Evolutionary conservation across 2,113 vertebrate species (phyloP), one percentile per base, ranked within the genome.

Genomic region (Kryptolebias marmoratus): DNA sequence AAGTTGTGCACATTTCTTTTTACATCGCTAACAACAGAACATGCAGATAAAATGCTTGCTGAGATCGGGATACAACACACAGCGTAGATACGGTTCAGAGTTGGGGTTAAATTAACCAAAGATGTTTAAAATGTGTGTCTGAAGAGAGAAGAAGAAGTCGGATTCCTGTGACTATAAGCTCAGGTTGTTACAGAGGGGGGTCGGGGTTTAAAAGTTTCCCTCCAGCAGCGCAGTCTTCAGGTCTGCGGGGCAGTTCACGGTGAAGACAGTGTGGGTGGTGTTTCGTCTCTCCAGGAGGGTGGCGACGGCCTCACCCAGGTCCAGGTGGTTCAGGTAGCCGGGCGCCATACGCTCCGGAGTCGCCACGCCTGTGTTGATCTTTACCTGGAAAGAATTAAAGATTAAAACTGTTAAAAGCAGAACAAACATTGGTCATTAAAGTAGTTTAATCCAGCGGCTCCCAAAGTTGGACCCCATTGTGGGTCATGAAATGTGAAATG

Each of bases 341-440:
- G 95, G 94, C 0, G 76, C 87, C 84, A 94, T 69, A 30, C 87
- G 90, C 36, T 95, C 94, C 0, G 93, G 90, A 7, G 90, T 65
- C 0, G 81, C 91, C 5, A 96, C 95, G 1, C 95, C 95, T 9
- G 94, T 82, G 78, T 95, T 75, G 27, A 96, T 93, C 84, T 94
- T 95, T 82, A 95, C 87, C 95, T 96, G 83, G 28, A n/a, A 16
- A 18, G 27, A 28, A 30, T 2, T n/a, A 11, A n/a, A 18, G 13
- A 13, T 6, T n/a, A 7, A 12, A 7, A 7, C 1, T 4, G 14
- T 27, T 30, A 44, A 47, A 15, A 48, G 7, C 5, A 5, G 60
- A 2, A 10, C 27, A 31, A 39, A 59, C 31, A 39, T 5, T 11
- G 15, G 32, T 30, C 27, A 22, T 22, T 22, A 22, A 22, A 22